Evolutionary conservation across 2,113 vertebrate genomes (phyloP).

Genomic region (Sebastes schlegelii): DNA sequence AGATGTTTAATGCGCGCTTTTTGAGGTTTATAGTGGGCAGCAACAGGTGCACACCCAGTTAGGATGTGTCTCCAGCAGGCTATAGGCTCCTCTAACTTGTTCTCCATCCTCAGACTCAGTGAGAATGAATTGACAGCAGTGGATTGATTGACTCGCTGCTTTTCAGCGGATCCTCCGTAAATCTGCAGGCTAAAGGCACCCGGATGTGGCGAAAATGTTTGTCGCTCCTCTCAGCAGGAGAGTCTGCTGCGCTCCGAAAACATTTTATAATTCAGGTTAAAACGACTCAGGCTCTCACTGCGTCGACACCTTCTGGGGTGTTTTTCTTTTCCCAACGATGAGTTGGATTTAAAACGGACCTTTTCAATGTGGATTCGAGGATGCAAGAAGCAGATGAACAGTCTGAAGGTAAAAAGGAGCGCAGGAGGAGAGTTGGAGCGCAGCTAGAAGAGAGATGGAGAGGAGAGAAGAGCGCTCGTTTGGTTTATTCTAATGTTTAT

Average conservation of each 20-base stretch:
- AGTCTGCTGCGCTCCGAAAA: slow-evolving; percentile 61
- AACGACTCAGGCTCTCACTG: slow-evolving; percentile 27
- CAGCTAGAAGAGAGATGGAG: not conserved
- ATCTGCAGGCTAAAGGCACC: slow-evolving; percentile 72
- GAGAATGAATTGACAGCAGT: slow-evolving; percentile 42
- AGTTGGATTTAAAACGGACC: slow-evolving; percentile 72
- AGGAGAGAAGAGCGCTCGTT: slow-evolving; percentile 52
- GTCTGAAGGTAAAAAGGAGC: slow-evolving; percentile 81
- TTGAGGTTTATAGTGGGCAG: not conserved
- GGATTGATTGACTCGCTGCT: slow-evolving; percentile 46
- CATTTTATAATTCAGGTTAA: slow-evolving; percentile 61
- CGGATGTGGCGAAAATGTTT: slow-evolving; percentile 83
- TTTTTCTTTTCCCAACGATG: slow-evolving; percentile 61
- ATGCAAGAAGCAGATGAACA: slow-evolving; percentile 85
- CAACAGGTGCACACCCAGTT: slow-evolving; percentile 50
- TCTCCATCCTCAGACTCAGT: slow-evolving; percentile 7
- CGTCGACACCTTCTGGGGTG: slow-evolving; percentile 36
- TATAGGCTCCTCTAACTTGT: slow-evolving; percentile 5
- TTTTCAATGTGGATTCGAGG: slow-evolving; percentile 84
- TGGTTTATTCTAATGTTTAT: slow-evolving; percentile 40
- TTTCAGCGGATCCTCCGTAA: slow-evolving; percentile 59
- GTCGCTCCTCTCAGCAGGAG: slow-evolving; percentile 67
- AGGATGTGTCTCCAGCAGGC: not conserved
- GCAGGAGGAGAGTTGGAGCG: slow-evolving; percentile 64
- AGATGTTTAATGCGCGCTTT: not conserved